Evolutionary conservation across 2,888 invertebrate genomes (phyloP), one percentile per base, ranked within the genome.

Genomic region (Portevinia maculata): DNA sequence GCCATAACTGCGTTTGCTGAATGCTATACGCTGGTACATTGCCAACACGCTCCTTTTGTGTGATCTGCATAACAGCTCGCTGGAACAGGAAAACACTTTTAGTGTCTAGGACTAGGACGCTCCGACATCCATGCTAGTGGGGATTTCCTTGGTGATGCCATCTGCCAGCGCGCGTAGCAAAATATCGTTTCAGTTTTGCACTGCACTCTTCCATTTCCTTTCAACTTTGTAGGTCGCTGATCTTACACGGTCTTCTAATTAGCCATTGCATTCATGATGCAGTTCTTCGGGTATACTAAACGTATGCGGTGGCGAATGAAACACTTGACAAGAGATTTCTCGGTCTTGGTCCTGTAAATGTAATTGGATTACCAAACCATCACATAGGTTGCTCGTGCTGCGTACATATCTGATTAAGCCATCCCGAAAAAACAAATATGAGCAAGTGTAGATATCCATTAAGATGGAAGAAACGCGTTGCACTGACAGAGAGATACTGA

Each of bases 81-180:
- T 64, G 59, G 46, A 65, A 81, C 81, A 81, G 81, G 76, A 65
- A 81, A 81, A 81, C 46, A 81, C 81, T 81, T 81, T 81, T 76
- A 81, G 81, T 81, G 81, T 76, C 81, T 81, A 81, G 79, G 69
- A 62, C 55, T 28, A 28, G 39, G 15, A 28, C 34, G 64, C 34
- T 7, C 19, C 19, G 52, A 19, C 30, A 39, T 30, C 9, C 24
- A 28, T 13, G 11, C 28, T 28, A 17, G 15, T 17, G 24, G 11
- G 5, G 48, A 41, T 44, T 24, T 7, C 3, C 13, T n/a, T n/a
- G 30, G 28, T 6, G 37, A 60, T 48, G 48, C 76, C 71, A 78
- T 78, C 78, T 71, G 78, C 48, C 13, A 21, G 4, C 30, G 28
- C 15, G 32, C 21, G n/a, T n/a, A 15, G 21, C 28, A 24, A 32